phyloP scores from a whole-genome alignment of 2,797 vertebrate species.

The Denticeps clupeoides region DNA sequence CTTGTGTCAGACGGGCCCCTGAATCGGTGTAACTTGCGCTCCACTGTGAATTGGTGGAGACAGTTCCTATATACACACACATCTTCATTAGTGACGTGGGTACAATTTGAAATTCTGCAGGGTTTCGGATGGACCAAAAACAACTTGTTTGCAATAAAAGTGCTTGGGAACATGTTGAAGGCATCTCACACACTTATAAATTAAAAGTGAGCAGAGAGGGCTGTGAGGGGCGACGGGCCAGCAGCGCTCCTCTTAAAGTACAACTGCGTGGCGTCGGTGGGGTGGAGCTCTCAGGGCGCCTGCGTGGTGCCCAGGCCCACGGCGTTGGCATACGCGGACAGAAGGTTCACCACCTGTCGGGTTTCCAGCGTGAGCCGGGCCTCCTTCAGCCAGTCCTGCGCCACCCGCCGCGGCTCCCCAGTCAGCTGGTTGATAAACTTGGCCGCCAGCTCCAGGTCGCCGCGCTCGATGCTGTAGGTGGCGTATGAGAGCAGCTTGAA shows the following conservation, averaged over 20 bases:
- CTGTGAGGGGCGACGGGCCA: conserved; percentile 9
- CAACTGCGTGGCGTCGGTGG: background rate
- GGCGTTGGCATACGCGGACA: conserved; percentile 85
- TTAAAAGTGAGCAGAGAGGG: conserved; percentile 15
- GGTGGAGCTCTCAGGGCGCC: conserved; percentile 51
- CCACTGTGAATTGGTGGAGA: conserved; percentile 1
- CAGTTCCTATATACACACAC: background rate
- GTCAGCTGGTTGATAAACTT: conserved; percentile 88
- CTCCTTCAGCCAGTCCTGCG: conserved; percentile 85
- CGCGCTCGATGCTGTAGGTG: conserved; percentile 82
- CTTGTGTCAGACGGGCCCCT: background rate
- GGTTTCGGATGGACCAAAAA: conserved; percentile 6
- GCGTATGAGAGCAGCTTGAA: conserved; percentile 87
- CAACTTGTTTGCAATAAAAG: too few species aligned
- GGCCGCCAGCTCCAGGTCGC: conserved; percentile 90
- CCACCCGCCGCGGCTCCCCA: conserved; percentile 83
- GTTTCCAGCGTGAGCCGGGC: conserved; percentile 87
- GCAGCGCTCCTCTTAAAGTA: conserved; percentile 12
- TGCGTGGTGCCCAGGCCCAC: conserved; percentile 86
- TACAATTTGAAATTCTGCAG: conserved; percentile 1
- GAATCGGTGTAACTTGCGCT: conserved; percentile 12
- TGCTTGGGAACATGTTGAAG: too few species aligned
- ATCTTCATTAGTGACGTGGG: background rate
- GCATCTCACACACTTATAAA: conserved; percentile 21
- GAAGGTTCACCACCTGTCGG: conserved; percentile 75